Percentiles rank a stretch among this genome's conserved stretches.
These are phyloP conservation scores for Lobophora halterata DNA, from an alignment of 2,888 invertebrate genomes.

Conservation along the genomic window DNA sequence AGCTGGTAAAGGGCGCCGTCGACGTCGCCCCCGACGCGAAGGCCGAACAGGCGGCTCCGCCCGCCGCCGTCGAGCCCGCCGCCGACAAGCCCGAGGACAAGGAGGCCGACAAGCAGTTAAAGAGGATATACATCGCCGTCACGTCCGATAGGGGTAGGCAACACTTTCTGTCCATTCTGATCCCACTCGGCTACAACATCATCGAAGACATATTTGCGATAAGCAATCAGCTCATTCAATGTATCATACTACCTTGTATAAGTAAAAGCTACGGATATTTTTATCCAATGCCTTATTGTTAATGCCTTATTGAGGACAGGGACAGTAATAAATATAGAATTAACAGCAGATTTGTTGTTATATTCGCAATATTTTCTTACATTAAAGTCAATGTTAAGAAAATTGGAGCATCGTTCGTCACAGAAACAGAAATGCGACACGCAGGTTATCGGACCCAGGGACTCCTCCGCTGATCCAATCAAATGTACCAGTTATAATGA, in stretches of 20 bases:
- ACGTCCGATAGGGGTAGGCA: conserved; percentile 85
- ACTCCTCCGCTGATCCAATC: neutral
- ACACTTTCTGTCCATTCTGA: neutral
- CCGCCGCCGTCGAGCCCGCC: conserved; percentile 73
- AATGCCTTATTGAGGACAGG: neutral
- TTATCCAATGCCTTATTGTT: no score
- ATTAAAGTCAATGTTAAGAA: conserved; percentile 31
- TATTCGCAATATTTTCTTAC: conserved; percentile 1
- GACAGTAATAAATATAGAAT: conserved; percentile 1
- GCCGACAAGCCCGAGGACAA: conserved; percentile 50
- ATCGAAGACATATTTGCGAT: no score
- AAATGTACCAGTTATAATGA: no score
- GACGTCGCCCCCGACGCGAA: conserved; percentile 36
- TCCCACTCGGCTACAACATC: no score
- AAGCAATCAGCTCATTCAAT: no score
- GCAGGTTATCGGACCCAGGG: conserved; percentile 7
- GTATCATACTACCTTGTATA: no score
- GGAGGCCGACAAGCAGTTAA: conserved; percentile 43
- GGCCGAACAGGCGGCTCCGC: conserved; percentile 58
- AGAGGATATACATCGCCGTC: conserved; percentile 82
- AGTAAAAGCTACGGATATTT: no score
- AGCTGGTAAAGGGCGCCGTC: conserved; percentile 45
- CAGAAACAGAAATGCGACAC: no score
- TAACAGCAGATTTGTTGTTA: neutral
- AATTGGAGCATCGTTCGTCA: conserved; percentile 9